Evolutionary conservation across 2,113 vertebrate species (phyloP), one percentile per base, ranked within the genome.

Genomic region (Cephalopholis sonnerati): DNA sequence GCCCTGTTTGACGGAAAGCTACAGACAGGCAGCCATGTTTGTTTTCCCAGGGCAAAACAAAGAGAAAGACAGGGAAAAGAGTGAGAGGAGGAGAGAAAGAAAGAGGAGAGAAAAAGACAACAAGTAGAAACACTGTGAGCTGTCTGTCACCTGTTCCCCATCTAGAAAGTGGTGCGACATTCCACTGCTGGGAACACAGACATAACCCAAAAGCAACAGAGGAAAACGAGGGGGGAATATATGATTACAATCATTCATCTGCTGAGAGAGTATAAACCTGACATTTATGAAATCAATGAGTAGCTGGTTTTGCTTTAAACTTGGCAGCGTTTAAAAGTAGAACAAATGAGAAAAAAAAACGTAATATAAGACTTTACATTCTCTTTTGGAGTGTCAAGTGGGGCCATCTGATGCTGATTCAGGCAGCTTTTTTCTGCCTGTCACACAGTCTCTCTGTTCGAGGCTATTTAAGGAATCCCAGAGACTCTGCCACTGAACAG

Each of bases 111-210:
- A 57, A 32, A 46, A 74, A 32, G 51, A 32, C 8, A 58, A 51
- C 10, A 32, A 16, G 78, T 13, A 77, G 69, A 78, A 84, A 81
- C 64, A 84, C 55, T 25, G 53, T 17, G 46, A 81, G 79, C 15
- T 61, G 59, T 20, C 39, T 76, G 74, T 90, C 91, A 91, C 89
- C 87, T 90, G 87, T 83, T 91, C 85, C 74, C 27, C 74, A 81
- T 90, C 74, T 50, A 90, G 87, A 93, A 77, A 77, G 83, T 61
- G 74, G 91, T 91, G 91, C 12, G 80, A 92, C 84, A 92, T 95
- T 94, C 93, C 92, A 76, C 46, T n/a, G 67, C 20, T 24, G 7
- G 64, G 70, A 90, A 85, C 22, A 78, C 65, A 85, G 75, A 85
- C 22, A 32, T 54, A 53, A 81, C 55, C 80, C 62, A 10, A 55